Evolutionary conservation across 2,888 invertebrate genomes (phyloP).

Genomic region (Lithophane semibrunnea): DNA sequence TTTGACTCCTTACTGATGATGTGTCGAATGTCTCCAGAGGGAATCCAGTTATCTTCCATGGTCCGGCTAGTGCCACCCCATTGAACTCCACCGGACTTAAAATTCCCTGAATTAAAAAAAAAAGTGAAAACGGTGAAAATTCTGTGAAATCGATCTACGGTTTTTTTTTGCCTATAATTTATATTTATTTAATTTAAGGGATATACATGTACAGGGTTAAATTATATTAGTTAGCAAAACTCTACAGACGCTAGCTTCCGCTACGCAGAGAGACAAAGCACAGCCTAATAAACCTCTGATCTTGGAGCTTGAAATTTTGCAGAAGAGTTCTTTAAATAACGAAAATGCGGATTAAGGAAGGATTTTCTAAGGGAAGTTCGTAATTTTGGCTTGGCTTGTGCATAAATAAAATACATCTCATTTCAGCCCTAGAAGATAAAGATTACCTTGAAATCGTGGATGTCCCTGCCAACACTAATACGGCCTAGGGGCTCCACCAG

Average conservation of each 20-base stretch:
- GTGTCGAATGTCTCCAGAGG: constrained; percentile 84
- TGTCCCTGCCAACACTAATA: constrained; percentile 91
- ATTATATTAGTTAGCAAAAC: no score
- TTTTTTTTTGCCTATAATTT: background rate
- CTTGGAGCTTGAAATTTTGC: background rate
- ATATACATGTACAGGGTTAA: no score
- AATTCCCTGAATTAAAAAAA: constrained; percentile 87
- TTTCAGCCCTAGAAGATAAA: background rate
- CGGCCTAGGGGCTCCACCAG: constrained; percentile 96
- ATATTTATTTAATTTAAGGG: no score
- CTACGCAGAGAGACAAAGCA: no score
- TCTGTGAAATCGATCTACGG: background rate
- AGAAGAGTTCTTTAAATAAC: background rate
- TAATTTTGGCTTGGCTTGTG: background rate
- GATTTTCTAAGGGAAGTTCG: background rate
- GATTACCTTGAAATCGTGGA: constrained; percentile 89
- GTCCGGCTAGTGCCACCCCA: constrained; percentile 83
- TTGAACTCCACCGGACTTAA: constrained; percentile 89
- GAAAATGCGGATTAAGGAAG: no score
- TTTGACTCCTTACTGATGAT: constrained; percentile 17
- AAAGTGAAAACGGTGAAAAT: background rate
- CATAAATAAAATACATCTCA: background rate
- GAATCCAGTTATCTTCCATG: constrained; percentile 92
- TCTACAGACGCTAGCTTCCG: no score
- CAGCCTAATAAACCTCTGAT: background rate